These are phyloP conservation scores for Tholera decimalis DNA, from an alignment of 2,888 invertebrate species.

Conservation along the genomic window DNA sequence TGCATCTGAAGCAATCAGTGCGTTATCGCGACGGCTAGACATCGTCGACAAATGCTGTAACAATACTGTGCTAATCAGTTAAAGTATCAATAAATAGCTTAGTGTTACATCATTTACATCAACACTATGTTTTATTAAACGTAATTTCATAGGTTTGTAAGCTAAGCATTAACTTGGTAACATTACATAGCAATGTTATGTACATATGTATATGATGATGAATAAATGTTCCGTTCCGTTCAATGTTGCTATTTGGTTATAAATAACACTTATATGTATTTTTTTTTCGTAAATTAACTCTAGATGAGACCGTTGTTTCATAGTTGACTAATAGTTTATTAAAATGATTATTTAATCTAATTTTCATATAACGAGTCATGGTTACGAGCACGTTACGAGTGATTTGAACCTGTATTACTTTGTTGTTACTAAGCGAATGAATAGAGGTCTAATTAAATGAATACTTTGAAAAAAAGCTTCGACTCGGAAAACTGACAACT, in stretches of 20 bases:
- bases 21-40: constrained; percentile 25
- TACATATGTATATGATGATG: not conserved
- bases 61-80: constrained; percentile 30
- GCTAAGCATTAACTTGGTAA: constrained; percentile 7
- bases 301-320: too few species aligned
- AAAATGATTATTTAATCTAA: too few species aligned
- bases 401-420: not conserved
- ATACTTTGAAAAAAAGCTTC: too few species aligned
- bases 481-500: not conserved
- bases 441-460: not conserved
- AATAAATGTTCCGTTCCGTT: too few species aligned
- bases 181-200: not conserved
- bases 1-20: constrained; percentile 28
- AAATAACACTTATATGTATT: too few species aligned
- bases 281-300: too few species aligned
- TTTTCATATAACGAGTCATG: too few species aligned
- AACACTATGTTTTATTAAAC: constrained; percentile 13
- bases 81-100: constrained; percentile 18
- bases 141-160: constrained; percentile 25
- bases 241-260: not conserved
- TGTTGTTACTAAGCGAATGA: not conserved
- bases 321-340: not conserved
- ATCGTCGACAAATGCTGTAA: constrained; percentile 18
- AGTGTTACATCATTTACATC: constrained; percentile 15
- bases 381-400: too few species aligned